Evolutionary conservation across 1,140 invertebrate species (phyloP), one percentile per base, ranked within the genome.

Genomic region (Helicoverpa armigera): DNA sequence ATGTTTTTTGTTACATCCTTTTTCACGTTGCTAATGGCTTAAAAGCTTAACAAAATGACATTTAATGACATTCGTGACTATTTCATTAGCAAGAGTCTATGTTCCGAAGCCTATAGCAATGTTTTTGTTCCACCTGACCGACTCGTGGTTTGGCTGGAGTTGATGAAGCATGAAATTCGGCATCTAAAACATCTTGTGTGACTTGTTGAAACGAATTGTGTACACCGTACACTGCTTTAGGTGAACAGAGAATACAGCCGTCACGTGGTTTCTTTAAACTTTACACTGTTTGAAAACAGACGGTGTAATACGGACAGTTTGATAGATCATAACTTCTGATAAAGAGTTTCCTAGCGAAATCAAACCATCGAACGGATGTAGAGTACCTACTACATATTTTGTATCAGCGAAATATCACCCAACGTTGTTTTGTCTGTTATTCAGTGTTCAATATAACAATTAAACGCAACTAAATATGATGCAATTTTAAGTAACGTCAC

Each of bases 141-240:
- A 67, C n/a, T 67, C 35, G 3, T 60, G 12, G 5, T 7, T 16
- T 48, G 48, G 43, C n/a, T 18, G 18, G 43, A 50, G 11, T 67
- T 18, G 43, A 12, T 67, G 63, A 67, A 67, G 63, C 63, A 48
- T 50, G 63, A 67, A 67, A 67, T 67, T 67, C 10, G 48, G n/a
- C 63, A 67, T 50, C 18, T 67, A 67, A 67, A 67, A 67, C 63
- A 67, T 67, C 63, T 67, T 67, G 35, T 12, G 48, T 50, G 63
- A 50, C 63, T 14, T 50, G 43, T 48, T 50, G 63, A 50, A 67
- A 50, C 63, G 35, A 67, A 67, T 48, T 67, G 35, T 48, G 48
- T 11, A 9, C 7, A 2, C 14, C 29, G 13, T 35, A 48, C 12
- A 67, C 54, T 56, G 1, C 56, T 23, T 10, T 18, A 18, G 63